phyloP scores from a whole-genome alignment of 1,140 invertebrate genomes.

The Druon quercuslanigerum region DNA sequence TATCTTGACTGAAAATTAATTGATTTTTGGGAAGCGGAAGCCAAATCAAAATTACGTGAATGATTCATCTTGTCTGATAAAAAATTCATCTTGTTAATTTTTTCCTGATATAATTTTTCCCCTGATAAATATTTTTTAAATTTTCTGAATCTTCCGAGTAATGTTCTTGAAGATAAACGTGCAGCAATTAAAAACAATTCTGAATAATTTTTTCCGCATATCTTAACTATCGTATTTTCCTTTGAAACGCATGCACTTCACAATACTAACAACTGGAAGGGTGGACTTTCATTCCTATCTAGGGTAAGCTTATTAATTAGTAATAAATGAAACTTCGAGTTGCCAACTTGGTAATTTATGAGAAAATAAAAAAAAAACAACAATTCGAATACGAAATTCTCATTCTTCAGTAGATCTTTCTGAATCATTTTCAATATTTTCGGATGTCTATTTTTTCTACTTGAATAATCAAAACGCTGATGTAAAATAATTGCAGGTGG shows the following conservation, averaged over 20 bases:
- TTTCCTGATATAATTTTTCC: neutral
- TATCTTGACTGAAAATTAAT: neutral
- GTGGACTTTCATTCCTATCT: slow-evolving; percentile 71
- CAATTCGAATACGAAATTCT: neutral
- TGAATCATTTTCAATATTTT: too few species aligned
- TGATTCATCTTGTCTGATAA: too few species aligned
- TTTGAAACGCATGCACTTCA: slow-evolving; percentile 67
- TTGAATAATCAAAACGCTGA: neutral
- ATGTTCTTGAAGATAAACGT: neutral
- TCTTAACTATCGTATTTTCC: slow-evolving; percentile 47
- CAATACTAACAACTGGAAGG: slow-evolving; percentile 73
- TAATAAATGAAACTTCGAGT: too few species aligned
- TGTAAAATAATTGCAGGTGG: slow-evolving; percentile 67
- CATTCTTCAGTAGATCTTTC: neutral
- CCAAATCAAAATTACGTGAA: too few species aligned
- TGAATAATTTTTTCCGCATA: slow-evolving; percentile 32
- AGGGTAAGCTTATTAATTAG: slow-evolving; percentile 65
- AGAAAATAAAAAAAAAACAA: neutral
- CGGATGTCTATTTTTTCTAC: too few species aligned
- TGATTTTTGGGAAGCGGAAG: too few species aligned
- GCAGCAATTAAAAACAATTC: slow-evolving; percentile 4
- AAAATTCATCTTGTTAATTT: too few species aligned
- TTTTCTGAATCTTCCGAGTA: neutral
- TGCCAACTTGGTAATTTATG: slow-evolving; percentile 26
- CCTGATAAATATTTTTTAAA: neutral